phyloP scores from a whole-genome alignment of 2,113 vertebrate species.

The Heterotilapia buettikoferi region DNA sequence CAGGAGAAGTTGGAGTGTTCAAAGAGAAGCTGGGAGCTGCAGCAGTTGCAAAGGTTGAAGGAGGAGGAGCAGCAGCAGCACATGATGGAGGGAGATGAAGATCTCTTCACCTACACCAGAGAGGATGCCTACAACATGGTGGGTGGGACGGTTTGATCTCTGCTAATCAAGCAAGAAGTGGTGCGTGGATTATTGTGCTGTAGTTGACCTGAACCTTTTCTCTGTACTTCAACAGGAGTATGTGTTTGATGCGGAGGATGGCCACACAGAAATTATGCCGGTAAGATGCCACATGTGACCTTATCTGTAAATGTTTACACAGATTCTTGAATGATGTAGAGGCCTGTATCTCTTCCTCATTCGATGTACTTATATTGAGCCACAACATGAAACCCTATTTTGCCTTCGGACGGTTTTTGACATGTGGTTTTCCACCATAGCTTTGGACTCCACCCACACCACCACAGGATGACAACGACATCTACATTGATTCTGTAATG shows the following conservation, averaged over 20 bases:
- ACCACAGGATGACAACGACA: constrained; percentile 90
- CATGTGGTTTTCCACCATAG: constrained; percentile 49
- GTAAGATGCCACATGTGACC: constrained; percentile 60
- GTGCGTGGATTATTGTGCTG: not conserved
- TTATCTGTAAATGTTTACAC: not conserved
- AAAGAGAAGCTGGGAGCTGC: constrained; percentile 82
- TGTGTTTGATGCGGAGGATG: constrained; percentile 82
- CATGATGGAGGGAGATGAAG: constrained; percentile 80
- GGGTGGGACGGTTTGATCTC: constrained; percentile 3
- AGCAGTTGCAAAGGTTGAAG: constrained; percentile 79
- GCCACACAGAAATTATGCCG: constrained; percentile 89
- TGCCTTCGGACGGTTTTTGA: not conserved
- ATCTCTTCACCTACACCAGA: constrained; percentile 87
- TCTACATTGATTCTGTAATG: constrained; percentile 91
- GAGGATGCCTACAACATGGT: constrained; percentile 94
- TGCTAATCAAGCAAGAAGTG: not conserved
- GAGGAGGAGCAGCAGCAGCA: constrained; percentile 74
- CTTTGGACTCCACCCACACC: constrained; percentile 92
- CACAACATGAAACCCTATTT: not conserved
- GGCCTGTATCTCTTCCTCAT: not conserved
- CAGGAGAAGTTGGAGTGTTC: constrained; percentile 75
- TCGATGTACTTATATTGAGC: not conserved
- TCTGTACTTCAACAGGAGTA: constrained; percentile 76
- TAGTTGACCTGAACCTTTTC: not conserved
- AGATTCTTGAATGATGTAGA: not conserved